These are phyloP conservation scores for Caenorhabditis virilis DNA, from an alignment of 2,888 invertebrate genomes.

Conservation along the genomic window DNA sequence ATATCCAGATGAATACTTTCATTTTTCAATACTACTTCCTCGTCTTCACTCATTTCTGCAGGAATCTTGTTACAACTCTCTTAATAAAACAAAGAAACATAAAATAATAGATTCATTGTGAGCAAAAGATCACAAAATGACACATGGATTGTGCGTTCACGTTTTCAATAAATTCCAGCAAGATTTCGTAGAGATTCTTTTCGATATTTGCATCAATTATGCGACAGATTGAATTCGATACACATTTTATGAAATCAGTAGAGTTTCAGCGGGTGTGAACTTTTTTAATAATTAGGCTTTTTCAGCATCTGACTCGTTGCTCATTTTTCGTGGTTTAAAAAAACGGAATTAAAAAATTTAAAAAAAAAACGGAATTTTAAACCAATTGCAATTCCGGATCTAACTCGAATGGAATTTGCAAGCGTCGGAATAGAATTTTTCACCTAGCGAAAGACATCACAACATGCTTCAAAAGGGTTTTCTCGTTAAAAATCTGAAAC, in stretches of 20 bases:
- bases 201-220: conserved; percentile 17
- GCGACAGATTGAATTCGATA: conserved; percentile 15
- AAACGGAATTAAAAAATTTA: too few relatives aligned
- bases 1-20: conserved; percentile 5
- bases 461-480: too few relatives aligned
- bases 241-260: conserved; percentile 25
- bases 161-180: conserved; percentile 13
- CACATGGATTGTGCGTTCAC: conserved; percentile 14
- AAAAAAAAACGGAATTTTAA: background rate
- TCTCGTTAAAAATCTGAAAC: too few relatives aligned
- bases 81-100: background rate
- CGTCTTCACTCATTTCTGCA: conserved; percentile 4
- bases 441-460: too few relatives aligned
- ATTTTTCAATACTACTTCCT: background rate
- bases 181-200: conserved; percentile 10
- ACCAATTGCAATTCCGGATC: conserved; percentile 9
- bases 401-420: conserved; percentile 13
- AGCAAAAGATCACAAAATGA: background rate
- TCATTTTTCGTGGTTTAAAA: too few relatives aligned
- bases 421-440: conserved; percentile 15
- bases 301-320: too few relatives aligned
- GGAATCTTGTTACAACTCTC: background rate
- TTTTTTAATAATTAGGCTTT: too few relatives aligned
- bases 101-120: background rate
- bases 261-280: too few relatives aligned